Evolutionary conservation across 2,113 vertebrate genomes (phyloP), one percentile per base, ranked within the genome.

Genomic region (Bubalus kerabau): DNA sequence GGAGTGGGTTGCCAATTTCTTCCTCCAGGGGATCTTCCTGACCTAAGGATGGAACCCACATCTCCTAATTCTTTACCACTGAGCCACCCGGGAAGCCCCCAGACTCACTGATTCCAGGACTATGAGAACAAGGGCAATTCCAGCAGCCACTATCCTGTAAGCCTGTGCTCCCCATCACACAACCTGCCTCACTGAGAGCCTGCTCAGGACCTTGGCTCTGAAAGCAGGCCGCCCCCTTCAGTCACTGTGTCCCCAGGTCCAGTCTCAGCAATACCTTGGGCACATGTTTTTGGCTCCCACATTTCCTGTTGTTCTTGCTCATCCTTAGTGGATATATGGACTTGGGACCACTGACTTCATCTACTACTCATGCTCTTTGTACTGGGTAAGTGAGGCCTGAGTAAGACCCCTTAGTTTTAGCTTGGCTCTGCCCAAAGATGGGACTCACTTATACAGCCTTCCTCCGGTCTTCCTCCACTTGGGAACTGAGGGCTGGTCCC

Each of bases 91-190:
- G 67, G n/a, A 40, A 71, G n/a, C 19, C 19, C 67, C 19, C n/a
- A 71, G 67, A 40, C 67, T 40, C 67, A 9, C 0, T 54, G 81
- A 54, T 24, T 90, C 36, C 15, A 62, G 0, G 19, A 71, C 52
- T 30, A 5, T 40, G 59, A 87, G 4, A 48, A 43, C 12, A 76
- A 57, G 16, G 82, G 30, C 26, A 52, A 32, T 50, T 36, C 32
- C 15, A 48, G 59, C 54, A 3, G 19, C 32, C 36, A 26, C 16
- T 60, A 56, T 26, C 36, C 21, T 17, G 43, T 23, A 56, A 87
- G 3, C 71, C 46, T 11, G 3, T 3, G 30, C 9, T 48, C 15
- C 40, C 2, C 1, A 4, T 6, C 10, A 4, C 5, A 9, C 5
- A 62, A 7, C 17, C 28, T 48, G 23, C 28, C 5, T 40, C 19